Conservation (phyloP, 2,113 vertebrate genomes). For the Callorhinus ursinus region DNA sequence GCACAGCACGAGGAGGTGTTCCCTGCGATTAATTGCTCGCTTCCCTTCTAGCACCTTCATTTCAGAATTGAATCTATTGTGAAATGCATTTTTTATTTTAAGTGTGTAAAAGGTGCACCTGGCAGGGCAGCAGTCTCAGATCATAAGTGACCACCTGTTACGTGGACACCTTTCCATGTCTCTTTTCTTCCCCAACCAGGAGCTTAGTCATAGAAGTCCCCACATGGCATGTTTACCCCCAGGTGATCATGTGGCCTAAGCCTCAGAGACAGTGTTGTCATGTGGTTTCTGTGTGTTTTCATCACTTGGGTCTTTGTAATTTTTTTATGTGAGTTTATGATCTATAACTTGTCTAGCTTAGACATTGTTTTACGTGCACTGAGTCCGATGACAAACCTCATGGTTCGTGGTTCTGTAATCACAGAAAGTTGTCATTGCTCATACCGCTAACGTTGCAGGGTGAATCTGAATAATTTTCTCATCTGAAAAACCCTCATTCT, state of each 20-base stretch:
- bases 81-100: not conserved
- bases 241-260: too few relatives aligned
- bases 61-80: not conserved
- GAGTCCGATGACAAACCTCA: fast-evolving
- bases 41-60: not conserved
- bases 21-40: not conserved
- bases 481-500: not conserved
- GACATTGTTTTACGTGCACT: fast-evolving
- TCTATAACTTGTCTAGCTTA: not conserved
- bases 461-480: not conserved
- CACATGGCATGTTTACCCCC: not conserved
- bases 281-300: not conserved
- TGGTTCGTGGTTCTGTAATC: not conserved
- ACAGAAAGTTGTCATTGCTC: not conserved
- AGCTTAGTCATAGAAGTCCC: not conserved
- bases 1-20: fast-evolving
- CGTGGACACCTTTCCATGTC: not conserved
- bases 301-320: not conserved
- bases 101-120: not conserved
- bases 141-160: fast-evolving
- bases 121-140: not conserved
- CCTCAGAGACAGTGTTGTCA: not conserved
- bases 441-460: not conserved
- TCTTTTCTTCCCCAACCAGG: too few relatives aligned
- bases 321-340: not conserved